Evolutionary conservation across 92 coral and sea anemone genomes (phyloP).

Genomic region (Galaxea fascicularis): DNA sequence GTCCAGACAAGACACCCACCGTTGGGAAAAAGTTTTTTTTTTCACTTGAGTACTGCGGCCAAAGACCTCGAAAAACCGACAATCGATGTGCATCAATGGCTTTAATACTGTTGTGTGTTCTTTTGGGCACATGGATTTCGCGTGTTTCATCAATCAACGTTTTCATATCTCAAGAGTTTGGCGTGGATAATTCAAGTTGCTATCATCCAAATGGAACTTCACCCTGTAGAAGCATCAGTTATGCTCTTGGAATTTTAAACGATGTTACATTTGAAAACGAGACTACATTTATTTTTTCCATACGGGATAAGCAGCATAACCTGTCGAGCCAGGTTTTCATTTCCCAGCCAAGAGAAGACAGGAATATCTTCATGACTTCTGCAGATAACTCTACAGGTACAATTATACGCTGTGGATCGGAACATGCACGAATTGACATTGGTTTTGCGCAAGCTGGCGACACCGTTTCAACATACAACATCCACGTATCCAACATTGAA

Average conservation of each 20-base stretch:
- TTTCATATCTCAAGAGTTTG: slow-evolving; percentile 68
- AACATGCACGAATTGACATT: slow-evolving; percentile 47
- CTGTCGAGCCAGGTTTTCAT: slow-evolving; percentile 49
- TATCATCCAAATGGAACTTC: slow-evolving; percentile 18
- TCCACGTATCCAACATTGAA: slow-evolving; percentile 61
- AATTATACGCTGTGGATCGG: slow-evolving; percentile 10
- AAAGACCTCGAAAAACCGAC: background rate
- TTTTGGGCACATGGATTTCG: background rate
- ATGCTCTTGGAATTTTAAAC: slow-evolving; percentile 65
- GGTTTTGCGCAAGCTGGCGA: slow-evolving; percentile 30
- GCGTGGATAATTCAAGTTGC: slow-evolving; percentile 65
- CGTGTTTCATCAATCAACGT: slow-evolving; percentile 28
- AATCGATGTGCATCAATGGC: background rate
- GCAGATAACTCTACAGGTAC: background rate
- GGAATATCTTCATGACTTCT: slow-evolving; percentile 60
- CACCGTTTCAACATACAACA: slow-evolving; percentile 42
- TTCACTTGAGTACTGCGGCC: background rate
- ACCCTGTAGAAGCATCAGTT: slow-evolving; percentile 73
- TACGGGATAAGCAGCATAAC: slow-evolving; percentile 59
- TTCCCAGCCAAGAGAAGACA: slow-evolving; percentile 54
- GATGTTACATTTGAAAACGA: slow-evolving; percentile 26
- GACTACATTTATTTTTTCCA: slow-evolving; percentile 54
- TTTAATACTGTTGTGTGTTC: slow-evolving; percentile 1
- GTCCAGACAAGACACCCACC: background rate
- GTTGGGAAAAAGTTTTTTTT: background rate